These are phyloP conservation scores for Hirudinaria manillensis DNA, from an alignment of 2,888 invertebrate species.

Conservation along the genomic window DNA sequence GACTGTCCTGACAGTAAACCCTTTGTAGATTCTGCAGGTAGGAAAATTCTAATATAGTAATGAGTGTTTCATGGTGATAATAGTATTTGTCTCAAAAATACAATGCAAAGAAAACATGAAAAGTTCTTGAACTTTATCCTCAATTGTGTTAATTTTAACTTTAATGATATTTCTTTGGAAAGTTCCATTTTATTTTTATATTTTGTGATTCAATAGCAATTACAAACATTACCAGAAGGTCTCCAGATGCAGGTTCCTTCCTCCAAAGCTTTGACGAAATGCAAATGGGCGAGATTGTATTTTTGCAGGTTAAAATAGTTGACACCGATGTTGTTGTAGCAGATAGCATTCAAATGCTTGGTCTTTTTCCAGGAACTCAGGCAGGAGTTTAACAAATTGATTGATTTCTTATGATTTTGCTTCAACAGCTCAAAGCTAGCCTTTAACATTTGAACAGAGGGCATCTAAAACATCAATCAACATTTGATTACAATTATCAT, in stretches of 20 bases:
- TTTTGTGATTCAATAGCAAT: too few relatives aligned
- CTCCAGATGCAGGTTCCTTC: neutral
- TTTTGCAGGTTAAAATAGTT: slow-evolving; percentile 71
- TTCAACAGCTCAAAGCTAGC: slow-evolving; percentile 64
- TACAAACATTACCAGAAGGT: neutral
- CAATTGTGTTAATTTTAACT: too few relatives aligned
- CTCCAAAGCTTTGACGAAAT: slow-evolving; percentile 71
- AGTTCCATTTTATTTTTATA: too few relatives aligned
- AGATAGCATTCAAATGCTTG: slow-evolving; percentile 63
- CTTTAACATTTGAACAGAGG: slow-evolving; percentile 57
- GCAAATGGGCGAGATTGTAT: slow-evolving; percentile 71
- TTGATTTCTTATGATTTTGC: slow-evolving; percentile 63
- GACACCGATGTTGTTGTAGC: slow-evolving; percentile 76
- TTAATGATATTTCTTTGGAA: too few relatives aligned
- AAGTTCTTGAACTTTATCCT: too few relatives aligned
- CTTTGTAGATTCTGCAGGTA: neutral
- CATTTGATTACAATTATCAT: neutral
- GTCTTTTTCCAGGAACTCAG: slow-evolving; percentile 51
- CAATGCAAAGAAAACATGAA: neutral
- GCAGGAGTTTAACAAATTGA: slow-evolving; percentile 58
- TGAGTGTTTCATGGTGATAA: neutral
- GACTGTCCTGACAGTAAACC: slow-evolving; percentile 57
- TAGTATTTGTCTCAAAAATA: neutral
- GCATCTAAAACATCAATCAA: slow-evolving; percentile 1
- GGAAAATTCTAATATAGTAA: neutral